Base-by-base conservation (phyloP, 2,797 vertebrate species). In the Hozukius guyotensis region DNA sequence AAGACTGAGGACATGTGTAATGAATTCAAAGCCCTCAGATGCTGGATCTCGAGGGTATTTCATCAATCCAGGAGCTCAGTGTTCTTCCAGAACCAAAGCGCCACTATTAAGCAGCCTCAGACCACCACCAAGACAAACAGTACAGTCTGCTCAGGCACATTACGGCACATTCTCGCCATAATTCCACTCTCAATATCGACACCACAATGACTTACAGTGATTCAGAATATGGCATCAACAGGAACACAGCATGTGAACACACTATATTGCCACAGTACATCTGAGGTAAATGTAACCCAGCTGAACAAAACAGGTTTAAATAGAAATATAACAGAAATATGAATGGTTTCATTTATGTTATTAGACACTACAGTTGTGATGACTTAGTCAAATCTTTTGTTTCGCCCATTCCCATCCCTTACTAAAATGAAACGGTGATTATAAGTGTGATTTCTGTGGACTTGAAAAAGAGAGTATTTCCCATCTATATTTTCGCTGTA, bases 111-210 rank as follows among this genome's bases (percentile, higher is more conserved):
- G 80, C 57, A 80, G 79, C 87, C 84, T 89, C 85, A 93, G 85
- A 92, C 89, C 87, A 83, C 89, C 89, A 89, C 81, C 89, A 82
- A 90, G 85, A 91, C 76, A 68, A 84, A 88, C 86, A 87, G 82
- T 77, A 74, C 80, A 80, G 78, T 79, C 78, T 88, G 84, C 68
- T 42, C 76, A 42, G 68, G 78, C 80, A 86, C 88, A 88, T 89
- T 70, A 14, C 71, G 57, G 72, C 86, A 83, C 82, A 87, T 87
- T 92, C 84, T 85, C 83, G 75, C 72, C 72, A 86, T 89, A 88
- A 89, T 87, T 92, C 81, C 75, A 63, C 84, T 75, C 72, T 87
- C 82, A 91, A 80, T 86, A 87, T 90, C 70, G 88, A 90, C 90
- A 88, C 87, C 68, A 34, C 82, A 80, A 63, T 72, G 87, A 81